These are phyloP conservation scores for Leptopilina drosophilae DNA, from an alignment of 2,888 invertebrate species.

Conservation along the genomic window DNA sequence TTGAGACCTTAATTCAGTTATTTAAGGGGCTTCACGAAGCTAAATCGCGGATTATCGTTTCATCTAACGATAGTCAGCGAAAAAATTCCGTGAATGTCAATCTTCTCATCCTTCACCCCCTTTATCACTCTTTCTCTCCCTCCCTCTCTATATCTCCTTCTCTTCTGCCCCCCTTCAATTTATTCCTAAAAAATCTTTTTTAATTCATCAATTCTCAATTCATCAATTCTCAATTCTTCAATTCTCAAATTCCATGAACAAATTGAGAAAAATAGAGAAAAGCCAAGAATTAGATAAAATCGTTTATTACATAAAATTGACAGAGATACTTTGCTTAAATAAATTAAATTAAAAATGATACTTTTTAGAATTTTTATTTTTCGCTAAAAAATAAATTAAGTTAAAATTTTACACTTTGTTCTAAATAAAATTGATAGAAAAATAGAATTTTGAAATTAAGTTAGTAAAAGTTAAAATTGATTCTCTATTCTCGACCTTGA, in stretches of 20 bases:
- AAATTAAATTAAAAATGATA: neutral
- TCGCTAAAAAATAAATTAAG: neutral
- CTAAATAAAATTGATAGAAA: neutral
- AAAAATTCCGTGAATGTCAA: constrained; percentile 68
- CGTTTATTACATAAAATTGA: constrained; percentile 12
- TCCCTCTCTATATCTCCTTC: too few species aligned
- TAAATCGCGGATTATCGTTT: constrained; percentile 71
- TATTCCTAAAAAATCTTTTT: too few species aligned
- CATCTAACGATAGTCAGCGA: constrained; percentile 65
- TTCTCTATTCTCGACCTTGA: constrained; percentile 66
- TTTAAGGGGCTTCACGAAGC: constrained; percentile 69
- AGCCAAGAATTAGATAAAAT: too few species aligned
- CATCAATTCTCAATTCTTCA: too few species aligned
- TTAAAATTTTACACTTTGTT: too few species aligned
- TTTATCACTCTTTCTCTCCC: too few species aligned
- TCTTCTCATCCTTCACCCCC: constrained; percentile 59
- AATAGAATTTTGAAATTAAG: neutral
- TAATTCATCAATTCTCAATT: too few species aligned
- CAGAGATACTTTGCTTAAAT: neutral
- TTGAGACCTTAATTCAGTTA: constrained; percentile 59
- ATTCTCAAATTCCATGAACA: too few species aligned
- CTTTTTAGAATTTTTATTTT: neutral
- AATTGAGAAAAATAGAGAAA: too few species aligned
- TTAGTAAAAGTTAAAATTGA: constrained; percentile 3
- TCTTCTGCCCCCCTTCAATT: too few species aligned